Conservation (phyloP, 2,888 invertebrate genomes). For the Hermaeophaga mercurialis region DNA sequence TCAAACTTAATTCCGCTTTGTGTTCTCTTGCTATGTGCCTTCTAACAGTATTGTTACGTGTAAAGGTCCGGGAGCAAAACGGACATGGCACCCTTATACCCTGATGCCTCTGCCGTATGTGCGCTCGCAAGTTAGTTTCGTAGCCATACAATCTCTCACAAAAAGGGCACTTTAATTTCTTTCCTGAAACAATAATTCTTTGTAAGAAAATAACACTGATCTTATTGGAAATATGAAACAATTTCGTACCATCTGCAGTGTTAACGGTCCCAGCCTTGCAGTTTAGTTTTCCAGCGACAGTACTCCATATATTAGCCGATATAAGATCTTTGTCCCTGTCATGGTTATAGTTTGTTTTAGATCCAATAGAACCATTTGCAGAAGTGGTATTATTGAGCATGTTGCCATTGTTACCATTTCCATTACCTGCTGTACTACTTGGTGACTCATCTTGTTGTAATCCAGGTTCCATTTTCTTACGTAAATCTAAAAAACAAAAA, state of each 20-base stretch:
- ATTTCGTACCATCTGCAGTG: conserved; percentile 78
- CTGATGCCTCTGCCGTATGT: conserved; percentile 89
- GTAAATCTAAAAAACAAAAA: conserved; percentile 66
- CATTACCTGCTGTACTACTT: conserved; percentile 50
- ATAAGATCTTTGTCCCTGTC: conserved; percentile 60
- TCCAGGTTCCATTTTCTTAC: conserved; percentile 71
- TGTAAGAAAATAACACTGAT: background rate
- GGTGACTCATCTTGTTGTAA: conserved; percentile 52
- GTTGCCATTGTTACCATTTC: conserved; percentile 40
- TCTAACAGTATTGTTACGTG: conserved; percentile 89
- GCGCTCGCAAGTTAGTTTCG: conserved; percentile 89
- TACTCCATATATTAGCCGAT: conserved; percentile 63
- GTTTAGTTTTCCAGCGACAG: conserved; percentile 60
- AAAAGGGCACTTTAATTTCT: conserved; percentile 90
- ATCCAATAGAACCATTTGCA: conserved; percentile 63
- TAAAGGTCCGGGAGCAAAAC: conserved; percentile 88
- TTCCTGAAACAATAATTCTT: conserved; percentile 65
- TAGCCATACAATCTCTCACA: conserved; percentile 92
- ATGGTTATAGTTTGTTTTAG: conserved; percentile 59
- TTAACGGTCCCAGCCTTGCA: conserved; percentile 78
- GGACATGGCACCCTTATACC: conserved; percentile 91
- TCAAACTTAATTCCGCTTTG: conserved; percentile 72
- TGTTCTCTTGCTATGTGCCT: conserved; percentile 91
- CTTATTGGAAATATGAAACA: background rate
- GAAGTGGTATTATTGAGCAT: conserved; percentile 50